These are phyloP conservation scores for Chalcis sispes DNA, from an alignment of 2,888 invertebrate species.

Conservation along the genomic window DNA sequence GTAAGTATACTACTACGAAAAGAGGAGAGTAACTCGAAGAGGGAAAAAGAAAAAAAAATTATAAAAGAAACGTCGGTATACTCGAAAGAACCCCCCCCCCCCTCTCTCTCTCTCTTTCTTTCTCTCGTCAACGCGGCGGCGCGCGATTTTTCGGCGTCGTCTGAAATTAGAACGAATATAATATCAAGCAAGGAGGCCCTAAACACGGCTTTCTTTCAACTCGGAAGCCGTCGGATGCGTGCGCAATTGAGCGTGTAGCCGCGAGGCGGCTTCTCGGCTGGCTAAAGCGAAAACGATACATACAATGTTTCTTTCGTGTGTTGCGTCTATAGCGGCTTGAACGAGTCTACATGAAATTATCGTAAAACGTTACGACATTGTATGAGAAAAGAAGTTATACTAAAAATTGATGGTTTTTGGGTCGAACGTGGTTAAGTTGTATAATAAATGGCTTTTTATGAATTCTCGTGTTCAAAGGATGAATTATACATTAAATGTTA, in stretches of 20 bases:
- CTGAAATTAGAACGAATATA: constrained; percentile 56
- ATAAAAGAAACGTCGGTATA: too few species aligned
- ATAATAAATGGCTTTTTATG: too few species aligned
- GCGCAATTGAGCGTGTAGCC: too few species aligned
- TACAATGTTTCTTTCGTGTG: neutral
- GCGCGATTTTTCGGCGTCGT: constrained; percentile 9
- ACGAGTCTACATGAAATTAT: constrained; percentile 11
- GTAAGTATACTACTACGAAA: constrained; percentile 7
- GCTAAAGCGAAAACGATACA: neutral
- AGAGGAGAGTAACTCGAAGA: neutral
- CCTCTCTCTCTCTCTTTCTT: too few species aligned
- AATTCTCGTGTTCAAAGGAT: too few species aligned
- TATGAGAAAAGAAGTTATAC: neutral
- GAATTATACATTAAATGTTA: too few species aligned
- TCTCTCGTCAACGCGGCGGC: too few species aligned
- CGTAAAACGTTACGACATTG: constrained; percentile 21
- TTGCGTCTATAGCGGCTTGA: neutral
- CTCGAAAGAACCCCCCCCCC: too few species aligned
- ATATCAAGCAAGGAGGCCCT: constrained; percentile 6
- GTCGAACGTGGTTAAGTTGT: too few species aligned
- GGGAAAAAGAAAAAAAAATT: constrained; percentile 18
- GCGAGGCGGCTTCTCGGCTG: neutral
- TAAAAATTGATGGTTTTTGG: too few species aligned
- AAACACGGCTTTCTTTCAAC: constrained; percentile 16
- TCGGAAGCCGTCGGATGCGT: constrained; percentile 19